phyloP scores from a whole-genome alignment of 2,797 vertebrate genomes.

The Cirrhinus mrigala region DNA sequence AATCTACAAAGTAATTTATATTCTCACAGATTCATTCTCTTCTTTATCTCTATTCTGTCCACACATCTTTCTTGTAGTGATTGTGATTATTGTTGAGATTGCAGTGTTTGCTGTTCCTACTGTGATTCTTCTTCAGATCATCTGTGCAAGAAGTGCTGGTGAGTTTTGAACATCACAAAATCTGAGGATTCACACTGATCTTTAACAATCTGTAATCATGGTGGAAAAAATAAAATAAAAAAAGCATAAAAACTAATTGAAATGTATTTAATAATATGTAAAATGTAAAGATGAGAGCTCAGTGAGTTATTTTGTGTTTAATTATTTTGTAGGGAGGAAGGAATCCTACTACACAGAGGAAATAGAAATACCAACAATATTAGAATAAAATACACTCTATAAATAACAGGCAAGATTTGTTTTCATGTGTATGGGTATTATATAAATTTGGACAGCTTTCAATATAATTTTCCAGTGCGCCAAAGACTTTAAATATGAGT shows the following conservation, averaged over 20 bases:
- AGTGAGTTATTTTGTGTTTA: too few relatives aligned
- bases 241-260: too few relatives aligned
- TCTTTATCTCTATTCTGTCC: background rate
- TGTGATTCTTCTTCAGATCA: constrained; percentile 28
- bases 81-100: background rate
- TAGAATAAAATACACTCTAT: background rate
- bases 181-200: background rate
- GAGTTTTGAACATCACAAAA: background rate
- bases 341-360: background rate
- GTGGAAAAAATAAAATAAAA: too few relatives aligned
- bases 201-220: background rate
- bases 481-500: too few relatives aligned
- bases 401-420: background rate
- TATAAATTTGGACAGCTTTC: too few relatives aligned
- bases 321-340: background rate
- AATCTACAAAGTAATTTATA: too few relatives aligned
- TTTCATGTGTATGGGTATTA: too few relatives aligned
- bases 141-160: constrained; percentile 24
- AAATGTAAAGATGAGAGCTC: too few relatives aligned
- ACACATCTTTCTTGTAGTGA: background rate
- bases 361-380: background rate
- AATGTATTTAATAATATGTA: too few relatives aligned
- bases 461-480: too few relatives aligned
- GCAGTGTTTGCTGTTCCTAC: background rate
- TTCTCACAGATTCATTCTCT: too few relatives aligned